Conservation (phyloP, 2,888 invertebrate species). For the Caenorhabditis japonica region DNA sequence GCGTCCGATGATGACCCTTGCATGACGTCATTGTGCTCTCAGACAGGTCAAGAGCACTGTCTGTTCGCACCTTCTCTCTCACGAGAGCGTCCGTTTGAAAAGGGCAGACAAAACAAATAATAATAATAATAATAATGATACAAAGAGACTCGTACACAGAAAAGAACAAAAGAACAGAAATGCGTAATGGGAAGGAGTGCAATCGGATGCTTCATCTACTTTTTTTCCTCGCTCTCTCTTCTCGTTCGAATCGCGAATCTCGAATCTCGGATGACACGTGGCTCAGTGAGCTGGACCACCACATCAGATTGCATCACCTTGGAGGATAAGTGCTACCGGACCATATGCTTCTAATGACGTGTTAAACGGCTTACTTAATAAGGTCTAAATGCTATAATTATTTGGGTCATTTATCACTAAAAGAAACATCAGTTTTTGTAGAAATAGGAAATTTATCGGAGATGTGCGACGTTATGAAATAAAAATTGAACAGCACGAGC, state of each 20-base stretch:
- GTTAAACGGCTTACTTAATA: too few relatives aligned
- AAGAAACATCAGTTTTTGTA: too few relatives aligned
- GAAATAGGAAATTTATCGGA: too few relatives aligned
- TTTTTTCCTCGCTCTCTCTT: background rate
- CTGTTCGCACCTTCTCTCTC: constrained; percentile 12
- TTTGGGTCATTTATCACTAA: too few relatives aligned
- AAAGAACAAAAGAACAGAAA: background rate
- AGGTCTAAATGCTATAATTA: too few relatives aligned
- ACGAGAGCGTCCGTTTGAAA: constrained; percentile 6
- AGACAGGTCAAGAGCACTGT: constrained; percentile 13
- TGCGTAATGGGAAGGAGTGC: background rate
- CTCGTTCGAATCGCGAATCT: background rate
- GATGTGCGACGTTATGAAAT: too few relatives aligned
- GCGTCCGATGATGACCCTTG: background rate
- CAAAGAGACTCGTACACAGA: background rate
- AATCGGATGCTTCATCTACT: constrained; percentile 7
- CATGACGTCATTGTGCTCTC: constrained; percentile 2
- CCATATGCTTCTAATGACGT: too few relatives aligned
- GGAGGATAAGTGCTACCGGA: too few relatives aligned
- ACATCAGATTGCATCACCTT: too few relatives aligned
- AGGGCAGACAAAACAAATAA: constrained; percentile 11
- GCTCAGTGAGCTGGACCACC: too few relatives aligned
- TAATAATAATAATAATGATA: constrained; percentile 2
- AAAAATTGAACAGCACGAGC: too few relatives aligned
- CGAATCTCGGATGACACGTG: too few relatives aligned